Conservation (phyloP, 2,888 invertebrate genomes). For the Gandaritis pyraliata region DNA sequence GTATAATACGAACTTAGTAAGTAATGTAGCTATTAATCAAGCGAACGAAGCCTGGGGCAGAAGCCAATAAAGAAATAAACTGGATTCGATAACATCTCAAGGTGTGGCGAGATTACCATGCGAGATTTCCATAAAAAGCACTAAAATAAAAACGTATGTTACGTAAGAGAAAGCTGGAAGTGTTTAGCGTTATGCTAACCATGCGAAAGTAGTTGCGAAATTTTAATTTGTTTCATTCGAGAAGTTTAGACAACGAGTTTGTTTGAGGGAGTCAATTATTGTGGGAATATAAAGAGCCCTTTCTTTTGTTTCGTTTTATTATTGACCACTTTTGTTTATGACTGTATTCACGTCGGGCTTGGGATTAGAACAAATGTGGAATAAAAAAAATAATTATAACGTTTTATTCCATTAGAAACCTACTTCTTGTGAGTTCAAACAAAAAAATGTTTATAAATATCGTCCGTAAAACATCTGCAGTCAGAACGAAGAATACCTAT, state of each 20-base stretch:
- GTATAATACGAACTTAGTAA: no score
- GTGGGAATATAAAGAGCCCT: slow-evolving; percentile 9
- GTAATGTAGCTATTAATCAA: background rate
- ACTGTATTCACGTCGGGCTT: no score
- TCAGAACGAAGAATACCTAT: background rate
- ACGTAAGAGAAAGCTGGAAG: slow-evolving; percentile 33
- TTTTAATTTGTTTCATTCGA: slow-evolving; percentile 38
- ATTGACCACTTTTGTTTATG: no score
- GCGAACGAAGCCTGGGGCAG: background rate
- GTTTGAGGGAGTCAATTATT: background rate
- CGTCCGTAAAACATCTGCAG: no score
- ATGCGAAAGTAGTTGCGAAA: slow-evolving; percentile 42
- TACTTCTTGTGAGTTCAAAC: no score
- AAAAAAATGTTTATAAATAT: no score
- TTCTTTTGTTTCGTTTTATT: background rate
- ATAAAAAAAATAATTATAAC: no score
- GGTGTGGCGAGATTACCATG: slow-evolving; percentile 28
- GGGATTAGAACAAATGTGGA: no score
- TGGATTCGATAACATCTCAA: slow-evolving; percentile 18
- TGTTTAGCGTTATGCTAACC: slow-evolving; percentile 37
- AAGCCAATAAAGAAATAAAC: slow-evolving; percentile 5
- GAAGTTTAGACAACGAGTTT: slow-evolving; percentile 9
- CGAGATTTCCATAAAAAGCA: slow-evolving; percentile 28
- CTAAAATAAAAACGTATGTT: slow-evolving; percentile 23
- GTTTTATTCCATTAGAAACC: no score